Percentiles rank a stretch among this genome's conserved stretches.
Evolutionary conservation across 1,140 invertebrate species (phyloP).

Genomic region (Bombyx mandarina): DNA sequence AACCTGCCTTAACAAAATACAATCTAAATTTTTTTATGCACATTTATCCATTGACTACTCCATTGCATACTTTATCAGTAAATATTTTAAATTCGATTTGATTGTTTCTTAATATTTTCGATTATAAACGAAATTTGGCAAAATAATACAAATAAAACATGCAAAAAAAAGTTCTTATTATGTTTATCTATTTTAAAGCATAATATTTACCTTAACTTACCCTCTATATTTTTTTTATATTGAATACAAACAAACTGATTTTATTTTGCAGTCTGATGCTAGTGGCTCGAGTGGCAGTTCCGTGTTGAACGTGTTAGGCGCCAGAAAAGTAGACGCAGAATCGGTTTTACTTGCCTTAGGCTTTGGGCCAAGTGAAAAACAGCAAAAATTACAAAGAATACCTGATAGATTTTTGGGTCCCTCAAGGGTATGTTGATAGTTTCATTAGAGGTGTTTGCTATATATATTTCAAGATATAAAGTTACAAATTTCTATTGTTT

Average conservation of each 20-base stretch:
- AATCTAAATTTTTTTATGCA: too few relatives aligned
- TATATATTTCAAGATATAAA: not conserved
- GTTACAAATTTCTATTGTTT: not conserved
- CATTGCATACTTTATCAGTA: too few relatives aligned
- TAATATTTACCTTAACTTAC: too few relatives aligned
- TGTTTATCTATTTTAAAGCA: too few relatives aligned
- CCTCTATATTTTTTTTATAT: too few relatives aligned
- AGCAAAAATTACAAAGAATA: constrained; percentile 74
- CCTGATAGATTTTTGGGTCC: constrained; percentile 73
- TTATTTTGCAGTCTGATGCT: constrained; percentile 72
- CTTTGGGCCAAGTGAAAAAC: constrained; percentile 75
- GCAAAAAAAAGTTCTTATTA: too few relatives aligned
- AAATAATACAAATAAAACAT: too few relatives aligned
- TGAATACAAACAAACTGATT: not conserved
- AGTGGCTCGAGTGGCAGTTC: constrained; percentile 75
- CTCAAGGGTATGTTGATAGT: constrained; percentile 48
- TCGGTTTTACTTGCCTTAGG: constrained; percentile 79
- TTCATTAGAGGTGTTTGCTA: not conserved
- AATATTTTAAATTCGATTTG: too few relatives aligned
- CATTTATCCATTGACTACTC: too few relatives aligned
- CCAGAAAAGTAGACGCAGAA: constrained; percentile 81
- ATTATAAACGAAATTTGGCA: too few relatives aligned
- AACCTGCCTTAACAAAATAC: too few relatives aligned
- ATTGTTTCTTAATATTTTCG: too few relatives aligned
- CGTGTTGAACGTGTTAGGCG: constrained; percentile 81